Evolutionary conservation across 2,888 invertebrate species (phyloP), one percentile per base, ranked within the genome.

Genomic region (Agapostemon virescens): DNA sequence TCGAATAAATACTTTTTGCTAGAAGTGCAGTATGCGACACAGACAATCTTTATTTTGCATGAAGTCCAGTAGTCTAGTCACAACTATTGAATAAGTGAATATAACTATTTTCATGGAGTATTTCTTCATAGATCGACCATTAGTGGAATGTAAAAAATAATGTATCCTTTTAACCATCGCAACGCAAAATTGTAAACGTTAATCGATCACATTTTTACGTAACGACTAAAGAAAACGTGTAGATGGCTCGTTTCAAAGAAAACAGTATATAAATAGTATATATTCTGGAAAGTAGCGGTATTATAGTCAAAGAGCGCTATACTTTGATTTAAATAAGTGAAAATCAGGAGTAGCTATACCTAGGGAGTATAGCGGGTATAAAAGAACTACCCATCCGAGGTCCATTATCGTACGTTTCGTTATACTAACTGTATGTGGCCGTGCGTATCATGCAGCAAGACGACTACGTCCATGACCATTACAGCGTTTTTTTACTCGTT

Each of bases 321-420:
- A 17, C 55, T 55, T 30, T 55, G 55, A 55, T 55, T 55, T 26
- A 30, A 49, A 49, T n/a, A 49, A 55, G 30, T 30, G 55, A 55
- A 30, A 55, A 55, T 55, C 55, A 26, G 17, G 55, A 55, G 26
- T 26, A 26, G 17, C 26, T 17, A 7, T 26, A 30, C 9, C 20
- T 33, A 11, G 33, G 33, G 33, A 33, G 9, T 61, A 33, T 17
- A 20, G 33, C 20, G 33, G 30, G 30, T 20, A 11, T 20, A 61
- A 61, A 20, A 20, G 61, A 33, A 61, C 9, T 33, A 33, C 30
- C 61, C 61, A 61, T 20, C 58, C 58, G 30, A 58, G 61, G 33
- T 17, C 33, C 61, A 61, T 61, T 61, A 61, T 61, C 61, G 61
- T 61, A 61, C 9, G 61, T 61, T 61, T 61, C 61, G 33, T 33